phyloP scores from a whole-genome alignment of 2,113 vertebrate species.

The Cathartes aura region DNA sequence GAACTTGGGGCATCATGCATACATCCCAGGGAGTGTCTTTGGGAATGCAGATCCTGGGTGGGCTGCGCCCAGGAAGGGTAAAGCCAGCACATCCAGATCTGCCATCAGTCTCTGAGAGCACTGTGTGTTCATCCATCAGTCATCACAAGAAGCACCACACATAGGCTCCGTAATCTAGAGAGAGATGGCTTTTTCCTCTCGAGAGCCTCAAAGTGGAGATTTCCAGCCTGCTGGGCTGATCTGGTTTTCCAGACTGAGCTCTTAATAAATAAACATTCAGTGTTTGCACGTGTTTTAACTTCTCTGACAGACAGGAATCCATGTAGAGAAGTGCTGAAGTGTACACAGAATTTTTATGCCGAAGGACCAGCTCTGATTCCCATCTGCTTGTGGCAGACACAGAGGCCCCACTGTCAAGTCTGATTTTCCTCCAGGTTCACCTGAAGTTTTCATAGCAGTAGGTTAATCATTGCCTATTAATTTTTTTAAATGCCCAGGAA shows the following conservation, averaged over 20 bases:
- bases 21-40: background rate
- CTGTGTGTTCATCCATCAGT: background rate
- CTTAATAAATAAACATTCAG: background rate
- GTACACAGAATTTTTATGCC: background rate
- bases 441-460: background rate
- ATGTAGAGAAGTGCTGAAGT: background rate
- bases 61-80: background rate
- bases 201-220: background rate
- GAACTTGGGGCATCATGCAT: background rate
- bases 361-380: background rate
- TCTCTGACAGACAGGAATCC: background rate
- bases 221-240: background rate
- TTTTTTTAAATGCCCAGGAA: background rate
- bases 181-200: background rate
- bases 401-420: background rate
- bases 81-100: fast-evolving
- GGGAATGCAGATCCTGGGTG: background rate
- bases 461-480: background rate
- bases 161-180: background rate
- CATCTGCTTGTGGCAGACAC: background rate
- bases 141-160: background rate
- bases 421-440: background rate
- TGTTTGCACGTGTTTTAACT: slow-evolving; percentile 6
- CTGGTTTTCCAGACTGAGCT: background rate
- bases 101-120: background rate